Evolutionary conservation across 2,113 vertebrate species (phyloP).

Genomic region (Microcebus griseorufus): DNA sequence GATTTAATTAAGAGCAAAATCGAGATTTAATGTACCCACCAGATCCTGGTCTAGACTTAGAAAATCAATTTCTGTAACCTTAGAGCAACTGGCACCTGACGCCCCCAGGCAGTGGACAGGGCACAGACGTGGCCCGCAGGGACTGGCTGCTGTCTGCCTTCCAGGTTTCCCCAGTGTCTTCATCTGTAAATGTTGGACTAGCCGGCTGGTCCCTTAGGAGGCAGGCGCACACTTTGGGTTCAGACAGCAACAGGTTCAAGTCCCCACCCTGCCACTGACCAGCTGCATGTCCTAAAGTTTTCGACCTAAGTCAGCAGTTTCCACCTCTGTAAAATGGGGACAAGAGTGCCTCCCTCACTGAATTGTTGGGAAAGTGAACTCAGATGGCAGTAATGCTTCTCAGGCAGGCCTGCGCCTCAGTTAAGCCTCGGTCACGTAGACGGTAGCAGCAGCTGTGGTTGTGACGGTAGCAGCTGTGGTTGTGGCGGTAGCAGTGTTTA

Average conservation of each 20-base stretch:
- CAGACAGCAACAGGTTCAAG: neutral
- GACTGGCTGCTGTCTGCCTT: neutral
- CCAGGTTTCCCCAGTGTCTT: neutral
- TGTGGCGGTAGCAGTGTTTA: neutral
- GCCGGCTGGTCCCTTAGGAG: neutral
- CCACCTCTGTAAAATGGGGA: no score
- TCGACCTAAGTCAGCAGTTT: neutral
- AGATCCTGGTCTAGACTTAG: neutral
- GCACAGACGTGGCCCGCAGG: neutral
- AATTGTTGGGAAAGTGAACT: neutral
- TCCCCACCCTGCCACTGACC: neutral
- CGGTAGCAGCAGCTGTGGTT: neutral
- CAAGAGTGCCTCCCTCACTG: neutral
- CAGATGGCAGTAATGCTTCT: neutral
- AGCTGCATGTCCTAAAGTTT: neutral
- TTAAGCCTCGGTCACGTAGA: neutral
- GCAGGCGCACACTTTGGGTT: neutral
- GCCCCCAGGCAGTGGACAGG: neutral
- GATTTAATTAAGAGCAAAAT: constrained; percentile 59
- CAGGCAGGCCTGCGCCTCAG: neutral
- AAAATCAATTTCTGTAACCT: neutral
- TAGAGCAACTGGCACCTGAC: neutral
- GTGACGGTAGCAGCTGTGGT: no score
- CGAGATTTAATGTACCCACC: neutral
- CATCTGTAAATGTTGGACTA: neutral